phyloP scores from a whole-genome alignment of 2,888 invertebrate genomes.

The Pimpla rufipes region DNA sequence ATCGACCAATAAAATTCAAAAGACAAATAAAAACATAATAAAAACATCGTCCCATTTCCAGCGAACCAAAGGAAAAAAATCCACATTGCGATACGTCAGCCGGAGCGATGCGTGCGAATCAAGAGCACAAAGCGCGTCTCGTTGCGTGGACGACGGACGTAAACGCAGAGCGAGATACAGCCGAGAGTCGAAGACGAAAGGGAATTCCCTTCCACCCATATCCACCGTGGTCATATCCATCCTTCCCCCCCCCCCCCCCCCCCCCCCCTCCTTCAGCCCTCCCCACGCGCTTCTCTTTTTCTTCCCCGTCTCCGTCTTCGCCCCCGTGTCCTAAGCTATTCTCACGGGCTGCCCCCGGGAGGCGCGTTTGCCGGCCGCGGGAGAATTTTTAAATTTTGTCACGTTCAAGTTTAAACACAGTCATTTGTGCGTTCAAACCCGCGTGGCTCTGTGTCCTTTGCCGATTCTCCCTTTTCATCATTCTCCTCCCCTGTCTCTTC shows the following conservation, averaged over 20 bases:
- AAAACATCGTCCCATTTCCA: neutral
- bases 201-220: constrained; percentile 60
- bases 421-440: constrained; percentile 81
- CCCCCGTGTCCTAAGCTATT: constrained; percentile 60
- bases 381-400: constrained; percentile 85
- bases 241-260: constrained; percentile 41
- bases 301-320: constrained; percentile 57
- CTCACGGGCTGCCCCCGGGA: constrained; percentile 55
- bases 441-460: constrained; percentile 68
- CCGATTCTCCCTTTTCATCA: constrained; percentile 77
- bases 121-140: constrained; percentile 42
- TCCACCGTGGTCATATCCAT: constrained; percentile 47
- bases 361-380: constrained; percentile 67
- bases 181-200: constrained; percentile 57
- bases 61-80: neutral
- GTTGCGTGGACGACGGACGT: constrained; percentile 23
- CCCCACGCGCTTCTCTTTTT: constrained; percentile 57
- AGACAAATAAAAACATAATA: too few species aligned
- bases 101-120: constrained; percentile 47
- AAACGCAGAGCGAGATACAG: constrained; percentile 42
- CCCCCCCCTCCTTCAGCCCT: constrained; percentile 37
- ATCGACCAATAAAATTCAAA: too few species aligned
- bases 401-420: constrained; percentile 85
- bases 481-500: constrained; percentile 37
- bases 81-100: neutral